These are phyloP conservation scores for Cassiopea andromeda DNA, from an alignment of 30 jellyfish, hydroid and myxozoan species.

Conservation along the genomic window DNA sequence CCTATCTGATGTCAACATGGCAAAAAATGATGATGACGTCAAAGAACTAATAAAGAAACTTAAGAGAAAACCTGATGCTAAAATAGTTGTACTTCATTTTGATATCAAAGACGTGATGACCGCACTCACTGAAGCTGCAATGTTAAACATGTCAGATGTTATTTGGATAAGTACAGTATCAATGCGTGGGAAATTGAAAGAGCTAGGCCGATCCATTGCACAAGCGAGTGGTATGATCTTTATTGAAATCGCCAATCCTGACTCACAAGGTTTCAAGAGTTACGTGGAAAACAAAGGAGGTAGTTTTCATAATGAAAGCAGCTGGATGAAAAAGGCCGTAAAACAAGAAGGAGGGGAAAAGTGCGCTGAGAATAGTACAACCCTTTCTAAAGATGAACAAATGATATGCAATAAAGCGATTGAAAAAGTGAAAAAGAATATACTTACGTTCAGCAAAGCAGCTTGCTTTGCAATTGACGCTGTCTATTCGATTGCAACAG, in stretches of 20 bases:
- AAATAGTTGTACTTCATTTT: constrained; percentile 77
- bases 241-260: constrained; percentile 41
- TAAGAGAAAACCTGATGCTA: constrained; percentile 39
- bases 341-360: constrained; percentile 35
- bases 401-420: constrained; percentile 47
- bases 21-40: constrained; percentile 31
- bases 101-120: constrained; percentile 32
- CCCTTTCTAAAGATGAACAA: constrained; percentile 17
- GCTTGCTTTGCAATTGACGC: constrained; percentile 83
- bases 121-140: constrained; percentile 57
- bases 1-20: constrained; percentile 11
- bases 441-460: constrained; percentile 3
- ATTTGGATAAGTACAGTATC: constrained; percentile 78
- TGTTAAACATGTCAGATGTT: constrained; percentile 42
- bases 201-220: constrained; percentile 23
- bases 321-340: constrained; percentile 63
- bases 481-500: constrained; percentile 70
- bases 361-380: constrained; percentile 21
- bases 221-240: constrained; percentile 89
- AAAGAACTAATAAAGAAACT: constrained; percentile 42
- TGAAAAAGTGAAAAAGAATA: constrained; percentile 26
- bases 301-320: constrained; percentile 28
- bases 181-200: constrained; percentile 43
- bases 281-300: constrained; percentile 55
- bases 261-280: constrained; percentile 53